Conservation (phyloP, 2,797 vertebrate genomes). For the Ficedula albicollis region DNA sequence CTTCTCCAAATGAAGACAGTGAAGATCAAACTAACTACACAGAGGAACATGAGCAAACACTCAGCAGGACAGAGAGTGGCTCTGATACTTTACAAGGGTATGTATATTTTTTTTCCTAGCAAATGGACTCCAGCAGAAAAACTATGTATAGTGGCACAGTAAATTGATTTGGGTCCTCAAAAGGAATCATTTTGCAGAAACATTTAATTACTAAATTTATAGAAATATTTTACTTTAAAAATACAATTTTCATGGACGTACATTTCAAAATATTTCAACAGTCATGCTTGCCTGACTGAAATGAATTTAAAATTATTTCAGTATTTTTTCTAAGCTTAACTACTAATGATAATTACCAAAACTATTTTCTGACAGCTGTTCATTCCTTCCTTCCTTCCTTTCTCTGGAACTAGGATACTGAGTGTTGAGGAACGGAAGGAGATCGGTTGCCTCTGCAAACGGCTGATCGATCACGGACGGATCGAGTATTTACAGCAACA, state of each 20-base stretch:
- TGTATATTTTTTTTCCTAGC: not conserved
- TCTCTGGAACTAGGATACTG: constrained; percentile 75
- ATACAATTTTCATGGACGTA: not conserved
- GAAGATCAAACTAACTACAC: constrained; percentile 3
- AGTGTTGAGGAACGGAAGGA: constrained; percentile 81
- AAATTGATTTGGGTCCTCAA: not conserved
- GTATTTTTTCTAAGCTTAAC: not conserved
- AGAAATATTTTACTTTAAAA: not conserved
- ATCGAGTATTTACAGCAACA: constrained; percentile 81
- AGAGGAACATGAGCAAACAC: constrained; percentile 76
- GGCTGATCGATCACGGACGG: constrained; percentile 88
- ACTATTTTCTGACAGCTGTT: not conserved
- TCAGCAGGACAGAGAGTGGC: constrained; percentile 7
- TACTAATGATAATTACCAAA: not conserved
- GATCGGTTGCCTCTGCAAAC: constrained; percentile 88
- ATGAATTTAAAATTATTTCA: not conserved
- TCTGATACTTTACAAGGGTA: constrained; percentile 76
- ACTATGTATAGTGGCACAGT: not conserved
- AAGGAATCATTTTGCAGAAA: not conserved
- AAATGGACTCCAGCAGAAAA: not conserved
- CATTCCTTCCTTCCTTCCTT: not conserved
- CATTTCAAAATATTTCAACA: not conserved
- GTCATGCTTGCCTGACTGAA: not conserved
- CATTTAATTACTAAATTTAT: not conserved
- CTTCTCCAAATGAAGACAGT: not conserved